Evolutionary conservation across 2,888 invertebrate genomes (phyloP).

Genomic region (Heliconius aoede): DNA sequence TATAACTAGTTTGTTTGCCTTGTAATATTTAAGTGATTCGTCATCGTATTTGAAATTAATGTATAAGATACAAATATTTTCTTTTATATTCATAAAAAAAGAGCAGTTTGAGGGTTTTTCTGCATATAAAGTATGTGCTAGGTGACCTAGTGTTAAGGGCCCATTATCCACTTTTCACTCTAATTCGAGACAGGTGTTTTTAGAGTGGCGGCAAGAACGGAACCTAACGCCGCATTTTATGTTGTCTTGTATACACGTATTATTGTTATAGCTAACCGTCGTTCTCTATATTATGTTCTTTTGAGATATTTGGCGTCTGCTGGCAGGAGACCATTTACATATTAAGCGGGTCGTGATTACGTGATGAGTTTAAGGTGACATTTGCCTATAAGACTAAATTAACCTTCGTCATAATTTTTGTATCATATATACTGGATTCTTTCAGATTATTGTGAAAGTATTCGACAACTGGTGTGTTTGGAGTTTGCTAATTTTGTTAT

Average conservation of each 20-base stretch:
- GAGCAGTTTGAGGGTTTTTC: neutral
- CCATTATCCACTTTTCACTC: no score
- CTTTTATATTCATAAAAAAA: neutral
- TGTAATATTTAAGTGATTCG: slow-evolving; percentile 1
- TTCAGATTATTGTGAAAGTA: neutral
- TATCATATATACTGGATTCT: neutral
- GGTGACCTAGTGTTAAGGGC: no score
- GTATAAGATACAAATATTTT: neutral
- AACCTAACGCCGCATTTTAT: no score
- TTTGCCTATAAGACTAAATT: neutral
- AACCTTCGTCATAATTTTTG: neutral
- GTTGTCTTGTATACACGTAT: no score
- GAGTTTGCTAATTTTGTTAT: neutral
- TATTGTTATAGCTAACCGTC: neutral
- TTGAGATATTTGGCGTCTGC: neutral
- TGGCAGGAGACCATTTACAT: neutral
- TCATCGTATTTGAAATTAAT: neutral
- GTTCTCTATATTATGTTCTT: neutral
- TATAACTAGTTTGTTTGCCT: neutral
- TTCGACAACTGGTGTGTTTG: neutral
- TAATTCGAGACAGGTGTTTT: no score
- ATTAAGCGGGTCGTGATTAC: neutral
- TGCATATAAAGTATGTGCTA: neutral
- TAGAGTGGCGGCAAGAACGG: no score
- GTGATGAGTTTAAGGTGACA: neutral